phyloP scores from a whole-genome alignment of 2,113 vertebrate genomes.

The Ctenodactylus gundi region DNA sequence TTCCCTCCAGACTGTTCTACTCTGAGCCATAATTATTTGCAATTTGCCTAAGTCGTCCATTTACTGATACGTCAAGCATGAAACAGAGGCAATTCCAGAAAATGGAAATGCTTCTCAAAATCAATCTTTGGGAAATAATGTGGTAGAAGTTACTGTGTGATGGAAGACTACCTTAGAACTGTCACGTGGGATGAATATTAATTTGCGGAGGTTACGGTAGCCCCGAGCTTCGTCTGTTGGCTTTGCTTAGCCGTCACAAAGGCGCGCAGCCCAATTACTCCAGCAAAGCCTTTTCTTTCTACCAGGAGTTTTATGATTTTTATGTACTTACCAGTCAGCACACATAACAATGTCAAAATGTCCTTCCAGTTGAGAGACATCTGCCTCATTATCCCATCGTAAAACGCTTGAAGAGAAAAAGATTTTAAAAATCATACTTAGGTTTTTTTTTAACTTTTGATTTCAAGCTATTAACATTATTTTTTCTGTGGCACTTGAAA shows the following conservation, averaged over 20 bases:
- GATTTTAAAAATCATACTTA: constrained; percentile 82
- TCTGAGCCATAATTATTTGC: constrained; percentile 99
- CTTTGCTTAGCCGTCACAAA: constrained; percentile 87
- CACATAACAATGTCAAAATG: constrained; percentile 99
- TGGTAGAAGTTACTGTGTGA: constrained; percentile 92
- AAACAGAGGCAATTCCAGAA: constrained; percentile 99
- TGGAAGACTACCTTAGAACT: constrained; percentile 93
- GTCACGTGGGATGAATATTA: constrained; percentile 93
- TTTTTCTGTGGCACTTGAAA: constrained; percentile 75
- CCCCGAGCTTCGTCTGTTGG: constrained; percentile 91
- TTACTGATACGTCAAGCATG: constrained; percentile 99
- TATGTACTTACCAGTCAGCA: constrained; percentile 98
- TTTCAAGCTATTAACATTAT: constrained; percentile 82
- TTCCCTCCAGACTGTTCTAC: constrained; percentile 94
- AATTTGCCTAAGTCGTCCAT: constrained; percentile 99
- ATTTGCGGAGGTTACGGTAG: constrained; percentile 90
- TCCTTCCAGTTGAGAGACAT: constrained; percentile 95
- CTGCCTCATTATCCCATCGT: constrained; percentile 98
- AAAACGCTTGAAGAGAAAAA: constrained; percentile 90
- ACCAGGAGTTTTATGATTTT: constrained; percentile 86
- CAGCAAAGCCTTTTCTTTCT: constrained; percentile 84
- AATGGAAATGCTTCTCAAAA: constrained; percentile 97
- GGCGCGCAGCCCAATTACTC: constrained; percentile 86
- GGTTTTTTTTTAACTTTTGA: constrained; percentile 81
- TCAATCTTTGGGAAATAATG: constrained; percentile 95